phyloP scores from a whole-genome alignment of 2,888 invertebrate species.

The Metopia argyrocephala region DNA sequence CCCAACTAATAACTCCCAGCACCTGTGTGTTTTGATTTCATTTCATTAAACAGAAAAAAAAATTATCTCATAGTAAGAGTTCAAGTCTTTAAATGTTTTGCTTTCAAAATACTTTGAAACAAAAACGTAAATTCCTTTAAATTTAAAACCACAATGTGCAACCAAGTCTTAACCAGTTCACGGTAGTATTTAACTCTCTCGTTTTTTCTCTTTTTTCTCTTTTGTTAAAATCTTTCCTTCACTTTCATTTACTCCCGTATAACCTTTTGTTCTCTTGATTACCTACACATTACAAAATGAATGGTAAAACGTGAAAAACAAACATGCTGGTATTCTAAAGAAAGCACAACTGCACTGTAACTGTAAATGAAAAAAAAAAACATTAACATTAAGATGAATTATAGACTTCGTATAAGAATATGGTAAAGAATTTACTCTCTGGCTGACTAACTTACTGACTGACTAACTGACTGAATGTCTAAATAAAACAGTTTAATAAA shows the following conservation, averaged over 20 bases:
- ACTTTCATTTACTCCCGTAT: no score
- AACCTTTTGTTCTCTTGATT: no score
- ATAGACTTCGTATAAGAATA: constrained; percentile 8
- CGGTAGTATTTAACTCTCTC: neutral
- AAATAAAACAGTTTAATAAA: no score
- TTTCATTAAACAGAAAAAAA: neutral
- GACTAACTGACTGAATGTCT: no score
- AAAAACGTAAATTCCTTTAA: neutral
- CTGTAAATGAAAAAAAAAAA: constrained; percentile 15
- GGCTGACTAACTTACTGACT: neutral
- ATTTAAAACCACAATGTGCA: neutral
- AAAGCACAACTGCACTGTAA: neutral
- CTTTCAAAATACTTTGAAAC: no score
- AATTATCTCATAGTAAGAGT: no score
- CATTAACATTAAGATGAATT: constrained; percentile 37
- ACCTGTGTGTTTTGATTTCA: neutral
- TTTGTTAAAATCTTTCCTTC: neutral
- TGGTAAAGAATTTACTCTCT: neutral
- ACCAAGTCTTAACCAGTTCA: no score
- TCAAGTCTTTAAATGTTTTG: neutral
- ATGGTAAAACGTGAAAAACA: neutral
- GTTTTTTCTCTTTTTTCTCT: neutral
- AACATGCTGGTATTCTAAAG: neutral
- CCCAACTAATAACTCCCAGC: neutral
- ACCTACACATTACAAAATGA: no score